These are phyloP conservation scores for Sterna hirundo DNA, from an alignment of 2,113 vertebrate genomes.

Conservation along the genomic window DNA sequence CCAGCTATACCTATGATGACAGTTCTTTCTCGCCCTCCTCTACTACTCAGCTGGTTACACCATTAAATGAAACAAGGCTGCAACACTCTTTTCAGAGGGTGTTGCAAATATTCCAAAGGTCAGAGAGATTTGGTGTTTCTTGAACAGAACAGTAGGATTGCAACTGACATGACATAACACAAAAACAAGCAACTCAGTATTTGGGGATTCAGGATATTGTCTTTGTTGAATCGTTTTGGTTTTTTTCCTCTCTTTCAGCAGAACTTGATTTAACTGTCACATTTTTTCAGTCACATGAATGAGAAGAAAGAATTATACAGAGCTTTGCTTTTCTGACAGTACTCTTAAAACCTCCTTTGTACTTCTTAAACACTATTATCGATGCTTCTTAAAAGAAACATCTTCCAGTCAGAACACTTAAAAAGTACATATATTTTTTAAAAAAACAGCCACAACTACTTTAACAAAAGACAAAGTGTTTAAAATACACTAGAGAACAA, in stretches of 20 bases:
- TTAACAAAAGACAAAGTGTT: background rate
- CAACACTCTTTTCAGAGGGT: background rate
- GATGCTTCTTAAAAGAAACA: background rate
- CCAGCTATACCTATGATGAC: background rate
- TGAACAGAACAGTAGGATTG: background rate
- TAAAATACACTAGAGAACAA: background rate
- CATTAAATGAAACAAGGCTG: accelerated
- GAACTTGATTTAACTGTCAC: background rate
- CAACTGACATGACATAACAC: background rate
- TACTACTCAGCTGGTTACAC: background rate
- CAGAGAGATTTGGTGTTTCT: background rate
- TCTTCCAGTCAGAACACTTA: background rate
- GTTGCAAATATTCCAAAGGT: background rate
- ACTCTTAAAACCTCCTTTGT: background rate
- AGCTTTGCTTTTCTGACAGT: background rate
- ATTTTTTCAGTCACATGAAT: background rate
- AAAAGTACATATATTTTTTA: background rate
- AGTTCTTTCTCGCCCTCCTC: background rate
- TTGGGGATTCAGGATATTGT: background rate
- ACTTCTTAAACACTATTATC: background rate
- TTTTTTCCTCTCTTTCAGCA: background rate
- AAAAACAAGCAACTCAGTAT: background rate
- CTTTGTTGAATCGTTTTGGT: background rate
- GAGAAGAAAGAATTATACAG: background rate
- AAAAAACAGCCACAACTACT: background rate